Percentiles rank a stretch among this genome's conserved stretches.
Conservation (phyloP, 2,888 invertebrate genomes). For the Isoperla grammatica region DNA sequence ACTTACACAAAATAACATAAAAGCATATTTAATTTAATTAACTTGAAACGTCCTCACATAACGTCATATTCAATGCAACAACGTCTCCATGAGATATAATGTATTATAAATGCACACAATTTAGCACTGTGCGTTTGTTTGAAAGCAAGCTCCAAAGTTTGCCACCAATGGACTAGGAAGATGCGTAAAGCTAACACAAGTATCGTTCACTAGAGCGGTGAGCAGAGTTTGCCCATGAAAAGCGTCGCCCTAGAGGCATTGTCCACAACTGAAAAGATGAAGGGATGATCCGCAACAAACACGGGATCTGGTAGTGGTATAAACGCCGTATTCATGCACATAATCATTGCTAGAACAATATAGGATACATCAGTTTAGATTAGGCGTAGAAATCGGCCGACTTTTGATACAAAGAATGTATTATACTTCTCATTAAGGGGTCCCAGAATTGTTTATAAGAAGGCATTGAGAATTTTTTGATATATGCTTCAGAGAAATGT, state of each 20-base stretch:
- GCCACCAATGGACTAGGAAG: not conserved
- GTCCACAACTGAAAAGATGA: constrained; percentile 40
- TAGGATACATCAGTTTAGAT: not conserved
- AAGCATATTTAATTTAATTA: too few relatives aligned
- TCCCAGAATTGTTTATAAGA: too few relatives aligned
- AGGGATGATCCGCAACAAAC: constrained; percentile 41
- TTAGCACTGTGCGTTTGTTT: not conserved
- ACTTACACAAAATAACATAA: too few relatives aligned
- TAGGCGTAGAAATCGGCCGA: too few relatives aligned
- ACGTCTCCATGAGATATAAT: too few relatives aligned
- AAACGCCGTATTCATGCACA: not conserved
- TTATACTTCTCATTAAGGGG: too few relatives aligned
- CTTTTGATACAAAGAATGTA: too few relatives aligned
- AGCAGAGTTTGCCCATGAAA: constrained; percentile 18
- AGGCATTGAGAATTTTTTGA: too few relatives aligned
- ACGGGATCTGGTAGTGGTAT: constrained; percentile 3
- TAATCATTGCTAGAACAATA: not conserved
- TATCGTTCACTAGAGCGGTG: not conserved
- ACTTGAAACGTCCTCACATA: too few relatives aligned
- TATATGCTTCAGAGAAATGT: too few relatives aligned
- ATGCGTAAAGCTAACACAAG: not conserved
- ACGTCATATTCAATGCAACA: too few relatives aligned
- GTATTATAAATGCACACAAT: not conserved
- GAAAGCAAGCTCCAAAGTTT: not conserved
- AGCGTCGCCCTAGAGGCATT: constrained; percentile 29